Conservation (phyloP, 2,888 invertebrate species). For the Notodonta dromedarius region DNA sequence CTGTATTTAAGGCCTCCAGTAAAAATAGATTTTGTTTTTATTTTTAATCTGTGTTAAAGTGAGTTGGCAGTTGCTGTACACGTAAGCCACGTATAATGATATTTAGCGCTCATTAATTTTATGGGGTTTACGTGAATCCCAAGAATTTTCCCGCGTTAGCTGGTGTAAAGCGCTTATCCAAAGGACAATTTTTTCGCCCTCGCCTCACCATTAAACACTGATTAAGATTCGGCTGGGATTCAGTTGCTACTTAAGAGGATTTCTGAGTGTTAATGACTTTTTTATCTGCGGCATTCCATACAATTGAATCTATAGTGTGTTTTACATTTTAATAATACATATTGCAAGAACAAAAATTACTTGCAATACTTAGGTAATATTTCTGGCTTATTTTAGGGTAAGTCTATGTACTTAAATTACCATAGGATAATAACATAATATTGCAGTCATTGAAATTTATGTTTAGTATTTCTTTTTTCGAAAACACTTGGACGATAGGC, state of each 20-base stretch:
- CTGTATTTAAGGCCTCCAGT: no score
- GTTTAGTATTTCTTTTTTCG: background rate
- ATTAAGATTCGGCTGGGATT: constrained; percentile 67
- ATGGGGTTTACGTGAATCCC: constrained; percentile 41
- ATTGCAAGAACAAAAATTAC: constrained; percentile 8
- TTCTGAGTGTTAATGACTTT: constrained; percentile 61
- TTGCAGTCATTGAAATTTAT: no score
- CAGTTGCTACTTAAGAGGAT: constrained; percentile 58
- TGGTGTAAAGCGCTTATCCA: constrained; percentile 26
- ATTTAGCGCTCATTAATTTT: constrained; percentile 41
- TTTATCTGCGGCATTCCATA: constrained; percentile 46
- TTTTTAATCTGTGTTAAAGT: no score
- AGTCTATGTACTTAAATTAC: no score
- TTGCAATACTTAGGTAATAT: no score
- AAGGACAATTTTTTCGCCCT: constrained; percentile 40
- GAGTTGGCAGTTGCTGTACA: no score
- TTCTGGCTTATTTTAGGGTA: background rate
- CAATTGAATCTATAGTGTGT: constrained; percentile 48
- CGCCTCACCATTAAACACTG: constrained; percentile 56
- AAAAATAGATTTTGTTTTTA: no score
- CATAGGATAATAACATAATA: no score
- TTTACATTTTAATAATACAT: constrained; percentile 14
- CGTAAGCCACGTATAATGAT: constrained; percentile 21
- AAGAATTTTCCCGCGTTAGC: constrained; percentile 28
- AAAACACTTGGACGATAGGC: constrained; percentile 33